A percentile compares a stretch with the other conserved stretches of the same genome.
Evolutionary conservation across 2,113 vertebrate species (phyloP).

Genomic region (Genyomyrus donnyi): DNA sequence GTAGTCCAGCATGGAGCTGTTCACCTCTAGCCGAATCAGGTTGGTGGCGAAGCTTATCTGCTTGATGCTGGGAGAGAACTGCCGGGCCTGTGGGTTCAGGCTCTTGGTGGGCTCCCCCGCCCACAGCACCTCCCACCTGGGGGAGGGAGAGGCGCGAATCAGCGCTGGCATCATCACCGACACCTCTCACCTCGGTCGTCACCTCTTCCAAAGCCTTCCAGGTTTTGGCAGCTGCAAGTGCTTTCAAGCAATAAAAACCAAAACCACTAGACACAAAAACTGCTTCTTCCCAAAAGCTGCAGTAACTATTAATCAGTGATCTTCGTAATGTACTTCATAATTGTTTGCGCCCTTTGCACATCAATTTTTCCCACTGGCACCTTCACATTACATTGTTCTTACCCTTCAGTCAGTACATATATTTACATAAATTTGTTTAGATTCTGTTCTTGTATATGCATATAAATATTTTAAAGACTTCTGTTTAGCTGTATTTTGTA

Average conservation of each 20-base stretch:
- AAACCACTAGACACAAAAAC: neutral
- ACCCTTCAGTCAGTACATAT: neutral
- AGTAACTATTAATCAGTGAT: neutral
- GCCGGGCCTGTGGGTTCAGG: conserved; percentile 80
- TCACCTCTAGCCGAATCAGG: conserved; percentile 89
- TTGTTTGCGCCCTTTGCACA: neutral
- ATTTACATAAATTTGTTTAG: neutral
- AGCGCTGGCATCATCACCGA: neutral
- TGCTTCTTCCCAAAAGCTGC: neutral
- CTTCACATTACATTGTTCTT: neutral
- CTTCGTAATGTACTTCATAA: neutral
- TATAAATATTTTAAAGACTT: neutral
- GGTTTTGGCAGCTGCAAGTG: neutral
- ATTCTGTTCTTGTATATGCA: neutral
- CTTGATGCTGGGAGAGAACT: conserved; percentile 88
- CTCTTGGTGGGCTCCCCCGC: conserved; percentile 79
- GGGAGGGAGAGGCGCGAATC: conserved; percentile 32
- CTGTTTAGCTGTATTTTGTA: neutral
- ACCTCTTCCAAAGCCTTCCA: neutral
- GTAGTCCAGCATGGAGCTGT: conserved; percentile 90
- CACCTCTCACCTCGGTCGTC: neutral
- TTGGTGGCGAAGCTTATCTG: conserved; percentile 91
- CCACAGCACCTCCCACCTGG: conserved; percentile 96
- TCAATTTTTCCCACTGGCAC: neutral
- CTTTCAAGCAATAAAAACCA: neutral